phyloP scores from a whole-genome alignment of 2,888 invertebrate species.

The Agrotis clavis region DNA sequence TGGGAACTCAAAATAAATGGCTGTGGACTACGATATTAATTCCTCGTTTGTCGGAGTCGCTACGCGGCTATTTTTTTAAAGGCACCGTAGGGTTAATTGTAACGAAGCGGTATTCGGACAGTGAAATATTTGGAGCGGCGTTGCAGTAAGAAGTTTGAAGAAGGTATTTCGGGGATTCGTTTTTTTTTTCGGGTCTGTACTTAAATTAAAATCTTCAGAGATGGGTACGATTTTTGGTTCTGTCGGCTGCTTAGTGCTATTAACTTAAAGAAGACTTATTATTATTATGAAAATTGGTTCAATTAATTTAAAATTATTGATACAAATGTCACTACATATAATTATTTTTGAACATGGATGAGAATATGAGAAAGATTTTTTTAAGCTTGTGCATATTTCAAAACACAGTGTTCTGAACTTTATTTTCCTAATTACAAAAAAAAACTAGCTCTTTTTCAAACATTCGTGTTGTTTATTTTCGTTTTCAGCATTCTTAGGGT shows the following conservation, averaged over 20 bases:
- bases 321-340: too few relatives aligned
- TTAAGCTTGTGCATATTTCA: background rate
- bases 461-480: background rate
- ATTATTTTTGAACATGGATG: background rate
- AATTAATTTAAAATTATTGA: too few relatives aligned
- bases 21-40: slow-evolving; percentile 84
- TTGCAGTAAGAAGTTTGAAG: slow-evolving; percentile 59
- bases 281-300: too few relatives aligned
- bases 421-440: background rate
- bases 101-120: slow-evolving; percentile 75
- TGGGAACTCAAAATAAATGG: slow-evolving; percentile 83
- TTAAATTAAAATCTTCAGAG: slow-evolving; percentile 30
- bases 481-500: background rate
- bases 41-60: slow-evolving; percentile 84
- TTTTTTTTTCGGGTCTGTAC: slow-evolving; percentile 24
- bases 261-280: background rate
- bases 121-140: slow-evolving; percentile 69
- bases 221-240: slow-evolving; percentile 13
- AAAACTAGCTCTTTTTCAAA: too few relatives aligned
- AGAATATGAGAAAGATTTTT: background rate
- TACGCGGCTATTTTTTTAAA: slow-evolving; percentile 81
- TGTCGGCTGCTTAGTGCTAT: background rate
- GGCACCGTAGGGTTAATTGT: slow-evolving; percentile 83
- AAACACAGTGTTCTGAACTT: too few relatives aligned
- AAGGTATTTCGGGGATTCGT: slow-evolving; percentile 34